Base-by-base conservation (phyloP, 2,797 vertebrate genomes). In the Lemur catta region DNA sequence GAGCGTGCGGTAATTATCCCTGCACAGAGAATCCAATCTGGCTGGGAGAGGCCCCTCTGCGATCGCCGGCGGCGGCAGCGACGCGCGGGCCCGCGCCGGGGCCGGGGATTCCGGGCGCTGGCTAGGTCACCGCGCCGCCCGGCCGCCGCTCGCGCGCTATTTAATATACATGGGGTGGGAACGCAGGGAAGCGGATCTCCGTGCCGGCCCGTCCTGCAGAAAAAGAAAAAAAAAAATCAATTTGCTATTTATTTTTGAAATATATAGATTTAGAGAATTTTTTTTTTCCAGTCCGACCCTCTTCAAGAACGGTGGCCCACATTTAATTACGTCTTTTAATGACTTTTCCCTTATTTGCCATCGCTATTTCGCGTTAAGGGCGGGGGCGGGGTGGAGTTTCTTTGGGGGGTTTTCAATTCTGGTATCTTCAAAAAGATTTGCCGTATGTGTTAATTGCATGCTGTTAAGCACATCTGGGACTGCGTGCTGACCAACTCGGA, bases 121-220 rank as follows among this genome's bases (percentile, higher is more conserved):
- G 63, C 92, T 50, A 96, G 98, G 98, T 98, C 98, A 98, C 86
- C 67, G 93, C 88, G 84, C 87, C 35, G 93, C 97, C 95, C 97
- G 78, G 97, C 95, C 78, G 41, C 93, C 80, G 95, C 97, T 98
- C 95, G 76, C 97, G 95, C 65, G 84, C 98, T 99, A 98, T 97
- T 99, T 98, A 98, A 98, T 99, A 98, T 98, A 98, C 98, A 98
- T 98, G 97, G 98, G 26, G 96, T 98, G 98, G 98, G 98, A 98
- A 98, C 98, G 41, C 72, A 89, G 79, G 91, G 94, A 98, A 97
- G 97, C 96, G 89, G 78, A 26, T 97, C 96, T 95, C 87, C 67
- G 84, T 52, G 98, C 97, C 95, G 87, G 93, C 89, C 97, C 95
- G 67, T 98, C 96, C 92, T 97, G 95, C 93, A 97, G 97, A 93